Evolutionary conservation across 1,140 invertebrate species (phyloP), one percentile per base, ranked within the genome.

Genomic region (Caerostris darwini): DNA sequence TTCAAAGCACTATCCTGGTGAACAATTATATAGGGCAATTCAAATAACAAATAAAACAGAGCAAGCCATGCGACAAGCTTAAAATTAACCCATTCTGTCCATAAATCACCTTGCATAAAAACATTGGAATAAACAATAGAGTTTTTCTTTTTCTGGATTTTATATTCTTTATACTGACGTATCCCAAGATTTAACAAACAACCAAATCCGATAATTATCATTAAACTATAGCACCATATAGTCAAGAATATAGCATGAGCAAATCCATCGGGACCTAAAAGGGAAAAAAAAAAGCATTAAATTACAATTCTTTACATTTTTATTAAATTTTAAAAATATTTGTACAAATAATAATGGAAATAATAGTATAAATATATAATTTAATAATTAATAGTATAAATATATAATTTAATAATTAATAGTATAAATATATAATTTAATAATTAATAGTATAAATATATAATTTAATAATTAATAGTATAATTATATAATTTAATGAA

Each of bases 31-130:
- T 93, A 94, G 17, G 94, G 94, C 3, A 94, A 17, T n/a, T 94
- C 90, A 3, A 94, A 17, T 3, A 93, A 2, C 12, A 93, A 56
- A 57, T 94, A 94, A 50, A 93, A 89, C 3, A 93, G 5, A 56
- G 53, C 19, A 7, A 94, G 85, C 71, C 82, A 91, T 1, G 83
- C 69, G 8, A 85, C 59, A 3, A 93, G 64, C 59, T 93, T 93
- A 14, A 90, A 58, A 54, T 91, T 94, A 5, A 90, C 69, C 94
- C 94, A 94, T 85, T 94, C 94, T 17, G 82, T 90, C 94, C 94
- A 94, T 58, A 94, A 85, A 34, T 89, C 86, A 53, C 89, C 90
- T 67, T 93, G 94, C 0, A 93, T 82, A 14, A 94, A 93, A n/a
- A 94, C 57, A 58, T 93, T 50, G 7, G 94, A 83, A 14, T 82